Evolutionary conservation across 2,113 vertebrate species (phyloP).

Genomic region (Phaethornis superciliosus): DNA sequence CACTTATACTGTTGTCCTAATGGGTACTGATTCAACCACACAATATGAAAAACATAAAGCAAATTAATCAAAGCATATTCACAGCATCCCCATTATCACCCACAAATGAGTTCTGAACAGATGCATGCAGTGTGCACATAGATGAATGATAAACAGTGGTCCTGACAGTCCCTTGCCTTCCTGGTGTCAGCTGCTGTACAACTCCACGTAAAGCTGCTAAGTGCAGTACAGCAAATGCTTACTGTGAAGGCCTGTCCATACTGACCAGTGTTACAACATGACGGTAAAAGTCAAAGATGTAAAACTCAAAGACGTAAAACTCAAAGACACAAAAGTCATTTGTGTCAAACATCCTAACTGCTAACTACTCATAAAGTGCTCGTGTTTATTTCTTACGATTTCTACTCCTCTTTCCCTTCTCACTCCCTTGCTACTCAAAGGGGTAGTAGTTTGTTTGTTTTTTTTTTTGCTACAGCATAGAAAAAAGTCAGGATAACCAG

Average conservation of each 20-base stretch:
- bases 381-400: neutral
- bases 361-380: constrained; percentile 4
- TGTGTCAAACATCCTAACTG: constrained; percentile 15
- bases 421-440: neutral
- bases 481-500: neutral
- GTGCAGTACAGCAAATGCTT: constrained; percentile 45
- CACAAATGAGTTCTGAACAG: constrained; percentile 70
- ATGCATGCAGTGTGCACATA: constrained; percentile 67
- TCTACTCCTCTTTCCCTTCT: neutral
- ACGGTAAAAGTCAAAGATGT: constrained; percentile 20
- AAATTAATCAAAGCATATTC: constrained; percentile 74
- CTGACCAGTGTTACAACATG: constrained; percentile 38
- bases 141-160: constrained; percentile 53
- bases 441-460: no score
- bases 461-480: neutral
- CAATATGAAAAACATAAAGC: constrained; percentile 70
- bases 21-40: constrained; percentile 71
- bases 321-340: neutral
- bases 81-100: constrained; percentile 55
- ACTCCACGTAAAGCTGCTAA: constrained; percentile 23
- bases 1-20: constrained; percentile 56
- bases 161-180: constrained; percentile 21
- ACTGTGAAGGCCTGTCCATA: constrained; percentile 45
- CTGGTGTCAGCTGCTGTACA: constrained; percentile 40
- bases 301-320: no score